phyloP scores from a whole-genome alignment of 2,888 invertebrate species.

The Tiliacea citrago region DNA sequence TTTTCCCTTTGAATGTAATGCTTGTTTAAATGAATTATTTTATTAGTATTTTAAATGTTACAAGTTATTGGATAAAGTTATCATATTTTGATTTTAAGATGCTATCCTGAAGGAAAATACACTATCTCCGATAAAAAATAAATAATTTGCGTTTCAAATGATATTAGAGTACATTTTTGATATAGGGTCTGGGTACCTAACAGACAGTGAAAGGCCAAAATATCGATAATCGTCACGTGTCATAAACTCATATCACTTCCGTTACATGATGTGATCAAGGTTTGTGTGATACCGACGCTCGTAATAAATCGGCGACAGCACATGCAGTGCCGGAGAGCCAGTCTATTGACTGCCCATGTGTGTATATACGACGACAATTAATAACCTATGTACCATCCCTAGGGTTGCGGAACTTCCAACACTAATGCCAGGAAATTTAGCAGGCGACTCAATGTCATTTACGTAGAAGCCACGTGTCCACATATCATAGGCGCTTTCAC shows the following conservation, averaged over 20 bases:
- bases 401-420: slow-evolving; percentile 19
- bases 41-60: not conserved
- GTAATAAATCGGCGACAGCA: slow-evolving; percentile 2
- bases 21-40: not conserved
- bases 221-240: slow-evolving; percentile 16
- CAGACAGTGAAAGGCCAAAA: slow-evolving; percentile 23
- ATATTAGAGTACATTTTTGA: slow-evolving; percentile 4
- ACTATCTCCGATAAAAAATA: slow-evolving; percentile 19
- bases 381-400: slow-evolving; percentile 19
- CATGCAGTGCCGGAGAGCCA: not conserved
- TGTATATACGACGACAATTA: slow-evolving; percentile 14
- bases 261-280: slow-evolving; percentile 16
- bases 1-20: not conserved
- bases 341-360: slow-evolving; percentile 7
- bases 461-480: slow-evolving; percentile 23
- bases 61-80: not conserved
- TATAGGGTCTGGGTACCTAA: not conserved
- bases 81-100: not conserved
- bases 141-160: not conserved
- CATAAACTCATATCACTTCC: slow-evolving; percentile 25
- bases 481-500: slow-evolving; percentile 23
- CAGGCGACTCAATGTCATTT: slow-evolving; percentile 25
- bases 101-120: slow-evolving; percentile 23
- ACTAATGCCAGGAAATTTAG: slow-evolving; percentile 21
- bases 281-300: slow-evolving; percentile 6